A percentile compares a stretch with the other conserved stretches of the same genome.
phyloP scores from a whole-genome alignment of 2,888 invertebrate species.

The Drosophila fulvimacula region DNA sequence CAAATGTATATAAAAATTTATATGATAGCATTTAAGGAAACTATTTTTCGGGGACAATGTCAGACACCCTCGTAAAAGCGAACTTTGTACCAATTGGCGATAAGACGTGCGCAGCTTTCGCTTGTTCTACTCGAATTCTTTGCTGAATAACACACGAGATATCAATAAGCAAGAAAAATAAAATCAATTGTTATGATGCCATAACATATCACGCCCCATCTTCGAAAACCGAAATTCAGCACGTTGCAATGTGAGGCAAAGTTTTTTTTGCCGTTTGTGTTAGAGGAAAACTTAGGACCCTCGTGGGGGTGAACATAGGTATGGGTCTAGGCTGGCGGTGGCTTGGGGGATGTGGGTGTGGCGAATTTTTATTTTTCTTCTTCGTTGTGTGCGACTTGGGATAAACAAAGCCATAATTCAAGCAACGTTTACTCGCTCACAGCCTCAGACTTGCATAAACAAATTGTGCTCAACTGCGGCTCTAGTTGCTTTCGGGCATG shows the following conservation, averaged over 20 bases:
- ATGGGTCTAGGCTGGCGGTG: background rate
- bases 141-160: constrained; percentile 61
- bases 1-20: constrained; percentile 41
- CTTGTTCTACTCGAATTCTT: background rate
- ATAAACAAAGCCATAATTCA: constrained; percentile 81
- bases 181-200: constrained; percentile 79
- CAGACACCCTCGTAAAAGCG: constrained; percentile 24
- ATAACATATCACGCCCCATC: constrained; percentile 67
- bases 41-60: constrained; percentile 16
- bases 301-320: constrained; percentile 4
- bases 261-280: constrained; percentile 56
- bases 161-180: constrained; percentile 73
- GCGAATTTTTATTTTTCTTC: constrained; percentile 36
- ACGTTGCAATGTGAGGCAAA: constrained; percentile 59
- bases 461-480: constrained; percentile 67
- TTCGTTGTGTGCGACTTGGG: constrained; percentile 66
- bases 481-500: constrained; percentile 32
- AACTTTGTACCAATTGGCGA: constrained; percentile 40
- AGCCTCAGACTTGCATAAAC: constrained; percentile 73
- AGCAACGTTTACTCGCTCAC: constrained; percentile 70
- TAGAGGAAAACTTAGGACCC: constrained; percentile 52
- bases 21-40: constrained; percentile 25
- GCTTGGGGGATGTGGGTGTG: background rate
- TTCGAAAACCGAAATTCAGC: constrained; percentile 14
- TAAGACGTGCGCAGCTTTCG: constrained; percentile 21